Conservation (phyloP, 2,113 vertebrate genomes). For the Apistogramma diplotaenia region DNA sequence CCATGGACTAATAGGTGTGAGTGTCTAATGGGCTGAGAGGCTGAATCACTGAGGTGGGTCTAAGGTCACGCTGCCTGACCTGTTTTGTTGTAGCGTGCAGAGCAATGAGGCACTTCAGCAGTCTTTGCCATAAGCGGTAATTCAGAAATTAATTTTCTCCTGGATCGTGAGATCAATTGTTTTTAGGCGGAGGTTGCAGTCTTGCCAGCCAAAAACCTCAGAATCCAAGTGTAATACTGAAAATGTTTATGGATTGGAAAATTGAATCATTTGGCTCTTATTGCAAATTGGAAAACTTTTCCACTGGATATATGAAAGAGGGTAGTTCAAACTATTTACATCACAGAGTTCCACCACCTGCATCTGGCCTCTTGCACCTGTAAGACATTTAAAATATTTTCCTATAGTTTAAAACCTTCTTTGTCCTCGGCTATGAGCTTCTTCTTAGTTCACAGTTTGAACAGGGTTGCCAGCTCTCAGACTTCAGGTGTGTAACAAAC, state of each 20-base stretch:
- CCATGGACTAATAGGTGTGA: conserved; percentile 36
- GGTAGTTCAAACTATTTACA: background rate
- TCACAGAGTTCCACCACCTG: background rate
- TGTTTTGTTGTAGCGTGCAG: background rate
- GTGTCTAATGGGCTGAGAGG: background rate
- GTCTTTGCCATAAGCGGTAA: background rate
- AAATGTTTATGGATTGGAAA: conserved; percentile 27
- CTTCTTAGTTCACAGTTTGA: background rate
- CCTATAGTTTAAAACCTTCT: background rate
- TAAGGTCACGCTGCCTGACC: conserved; percentile 23
- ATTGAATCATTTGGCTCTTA: conserved; percentile 3
- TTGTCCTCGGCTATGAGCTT: background rate
- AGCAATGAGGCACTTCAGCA: background rate
- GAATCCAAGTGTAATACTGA: background rate
- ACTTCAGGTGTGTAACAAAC: too few relatives aligned
- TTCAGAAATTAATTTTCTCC: conserved; percentile 9
- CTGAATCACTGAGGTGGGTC: conserved; percentile 11
- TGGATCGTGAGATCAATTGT: background rate
- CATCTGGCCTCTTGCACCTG: background rate
- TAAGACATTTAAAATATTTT: background rate
- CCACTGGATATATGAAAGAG: background rate
- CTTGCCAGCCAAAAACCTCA: background rate
- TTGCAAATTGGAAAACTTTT: background rate
- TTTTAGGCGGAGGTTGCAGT: conserved; percentile 17
- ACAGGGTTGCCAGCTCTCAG: too few relatives aligned